These are phyloP conservation scores for Lycopodina hypogea DNA, from an alignment of 37 sponge, comb jelly and placozoan genomes.

Conservation along the genomic window DNA sequence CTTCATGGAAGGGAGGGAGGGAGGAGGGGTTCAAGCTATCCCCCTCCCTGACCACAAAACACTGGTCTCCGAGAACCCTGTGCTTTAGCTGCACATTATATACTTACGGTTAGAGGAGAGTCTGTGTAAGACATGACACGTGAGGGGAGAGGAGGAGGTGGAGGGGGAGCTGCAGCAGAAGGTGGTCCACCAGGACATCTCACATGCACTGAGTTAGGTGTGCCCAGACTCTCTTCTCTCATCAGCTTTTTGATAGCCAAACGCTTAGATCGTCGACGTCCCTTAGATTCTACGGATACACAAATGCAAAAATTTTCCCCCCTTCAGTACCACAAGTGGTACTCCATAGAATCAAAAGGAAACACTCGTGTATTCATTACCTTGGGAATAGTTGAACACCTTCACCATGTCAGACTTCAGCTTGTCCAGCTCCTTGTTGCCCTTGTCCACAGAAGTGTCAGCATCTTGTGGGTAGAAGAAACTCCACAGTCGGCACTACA, in stretches of 20 bases:
- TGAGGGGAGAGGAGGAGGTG: conserved; percentile 61
- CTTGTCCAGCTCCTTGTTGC: conserved; percentile 37
- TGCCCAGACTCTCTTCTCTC: neutral
- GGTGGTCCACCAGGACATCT: neutral
- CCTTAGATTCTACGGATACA: conserved; percentile 22
- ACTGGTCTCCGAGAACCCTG: no score
- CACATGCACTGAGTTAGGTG: neutral
- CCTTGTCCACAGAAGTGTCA: conserved; percentile 35
- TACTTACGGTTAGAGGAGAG: neutral
- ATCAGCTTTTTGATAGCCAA: conserved; percentile 38
- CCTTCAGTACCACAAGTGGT: neutral
- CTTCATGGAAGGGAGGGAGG: no score
- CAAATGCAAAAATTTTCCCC: neutral
- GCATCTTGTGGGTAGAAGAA: neutral
- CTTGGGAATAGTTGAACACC: conserved; percentile 63
- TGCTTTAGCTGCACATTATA: no score
- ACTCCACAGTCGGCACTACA: neutral
- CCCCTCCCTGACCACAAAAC: no score
- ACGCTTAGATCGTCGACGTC: conserved; percentile 62
- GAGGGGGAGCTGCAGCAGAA: conserved; percentile 36
- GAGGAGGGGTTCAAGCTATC: no score
- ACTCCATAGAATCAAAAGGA: neutral
- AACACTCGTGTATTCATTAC: conserved; percentile 9
- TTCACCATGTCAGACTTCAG: conserved; percentile 58
- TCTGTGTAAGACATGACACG: conserved; percentile 11